phyloP scores from a whole-genome alignment of 2,113 vertebrate species.

The Percopsis transmontana region DNA sequence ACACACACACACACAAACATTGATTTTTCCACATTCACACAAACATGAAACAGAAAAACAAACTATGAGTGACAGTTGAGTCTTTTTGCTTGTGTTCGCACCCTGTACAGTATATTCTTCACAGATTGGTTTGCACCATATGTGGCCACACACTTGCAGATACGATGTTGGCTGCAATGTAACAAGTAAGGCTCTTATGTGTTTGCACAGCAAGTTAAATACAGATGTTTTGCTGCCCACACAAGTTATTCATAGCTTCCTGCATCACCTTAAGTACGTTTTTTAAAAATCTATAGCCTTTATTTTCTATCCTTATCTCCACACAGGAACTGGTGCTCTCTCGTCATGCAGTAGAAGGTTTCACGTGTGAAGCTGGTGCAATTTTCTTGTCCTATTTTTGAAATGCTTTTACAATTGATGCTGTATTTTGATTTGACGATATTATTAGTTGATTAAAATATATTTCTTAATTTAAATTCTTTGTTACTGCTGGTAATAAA shows the following conservation, averaged over 20 bases:
- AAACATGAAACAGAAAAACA: background rate
- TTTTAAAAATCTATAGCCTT: conserved; percentile 1
- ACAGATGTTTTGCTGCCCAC: conserved; percentile 27
- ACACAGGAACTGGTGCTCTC: background rate
- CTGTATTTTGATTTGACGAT: background rate
- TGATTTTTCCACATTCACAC: background rate
- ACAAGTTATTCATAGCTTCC: conserved; percentile 1
- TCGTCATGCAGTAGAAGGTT: background rate
- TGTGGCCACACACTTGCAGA: conserved; percentile 17
- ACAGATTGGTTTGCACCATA: conserved; percentile 14
- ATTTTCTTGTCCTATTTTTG: conserved; percentile 10
- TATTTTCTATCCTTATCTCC: background rate
- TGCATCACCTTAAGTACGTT: conserved; percentile 12
- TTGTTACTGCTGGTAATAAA: background rate
- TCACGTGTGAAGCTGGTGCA: background rate
- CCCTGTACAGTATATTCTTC: conserved; percentile 13
- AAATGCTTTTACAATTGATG: background rate
- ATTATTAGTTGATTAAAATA: background rate
- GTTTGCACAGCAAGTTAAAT: background rate
- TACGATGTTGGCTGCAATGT: conserved; percentile 12
- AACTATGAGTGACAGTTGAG: conserved; percentile 34
- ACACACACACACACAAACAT: background rate
- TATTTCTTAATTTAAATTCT: background rate
- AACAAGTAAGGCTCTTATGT: background rate
- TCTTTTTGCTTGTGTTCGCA: conserved; percentile 21